These are phyloP conservation scores for Orthosia gothica DNA, from an alignment of 2,888 invertebrate genomes.

Conservation along the genomic window DNA sequence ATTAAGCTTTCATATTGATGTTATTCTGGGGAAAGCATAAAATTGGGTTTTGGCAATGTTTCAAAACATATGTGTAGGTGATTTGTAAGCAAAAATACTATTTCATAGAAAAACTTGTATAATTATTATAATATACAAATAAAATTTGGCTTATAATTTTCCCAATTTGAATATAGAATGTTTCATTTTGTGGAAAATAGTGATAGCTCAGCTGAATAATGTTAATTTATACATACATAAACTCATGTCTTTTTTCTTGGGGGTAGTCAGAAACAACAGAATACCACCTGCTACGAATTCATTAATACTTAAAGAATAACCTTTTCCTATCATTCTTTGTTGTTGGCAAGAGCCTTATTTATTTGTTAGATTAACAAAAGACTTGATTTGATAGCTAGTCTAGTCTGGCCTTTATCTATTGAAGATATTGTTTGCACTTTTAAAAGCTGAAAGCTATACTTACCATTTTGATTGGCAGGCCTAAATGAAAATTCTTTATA, in stretches of 20 bases:
- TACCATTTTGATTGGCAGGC: neutral
- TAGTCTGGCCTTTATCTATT: neutral
- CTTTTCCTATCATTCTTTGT: neutral
- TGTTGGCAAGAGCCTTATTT: constrained; percentile 13
- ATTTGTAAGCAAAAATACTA: constrained; percentile 30
- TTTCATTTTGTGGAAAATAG: neutral
- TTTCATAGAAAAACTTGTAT: constrained; percentile 11
- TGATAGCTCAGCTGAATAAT: neutral
- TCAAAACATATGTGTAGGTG: constrained; percentile 48
- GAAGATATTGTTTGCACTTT: neutral
- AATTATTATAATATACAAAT: constrained; percentile 3
- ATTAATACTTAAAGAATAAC: constrained; percentile 2
- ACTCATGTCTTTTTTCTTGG: neutral
- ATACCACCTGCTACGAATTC: no score
- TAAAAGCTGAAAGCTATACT: neutral
- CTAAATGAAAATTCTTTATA: neutral
- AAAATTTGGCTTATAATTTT: constrained; percentile 1
- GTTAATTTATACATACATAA: neutral
- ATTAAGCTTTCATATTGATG: constrained; percentile 14
- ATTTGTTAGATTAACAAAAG: constrained; percentile 8
- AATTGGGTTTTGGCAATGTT: constrained; percentile 53
- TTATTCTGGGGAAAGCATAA: constrained; percentile 20
- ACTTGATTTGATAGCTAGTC: neutral
- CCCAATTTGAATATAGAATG: neutral
- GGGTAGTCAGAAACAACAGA: no score